Evolutionary conservation across 2,888 invertebrate species (phyloP).

Genomic region (Caprella mutica): DNA sequence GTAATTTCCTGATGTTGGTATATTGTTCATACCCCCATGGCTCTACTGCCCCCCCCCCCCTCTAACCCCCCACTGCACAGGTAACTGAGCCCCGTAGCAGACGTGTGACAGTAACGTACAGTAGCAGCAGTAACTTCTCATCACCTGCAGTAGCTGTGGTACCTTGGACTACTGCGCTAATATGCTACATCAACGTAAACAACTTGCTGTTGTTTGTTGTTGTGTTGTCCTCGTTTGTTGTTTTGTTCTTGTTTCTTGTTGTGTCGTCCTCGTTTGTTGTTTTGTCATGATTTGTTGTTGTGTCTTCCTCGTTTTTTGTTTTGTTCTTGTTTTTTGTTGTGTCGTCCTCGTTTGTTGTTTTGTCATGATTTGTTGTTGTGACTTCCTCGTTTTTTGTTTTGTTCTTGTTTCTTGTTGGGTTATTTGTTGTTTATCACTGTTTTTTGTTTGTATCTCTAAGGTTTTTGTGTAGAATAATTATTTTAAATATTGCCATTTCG

Average conservation of each 20-base stretch:
- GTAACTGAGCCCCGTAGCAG: constrained; percentile 37
- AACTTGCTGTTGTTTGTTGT: not conserved
- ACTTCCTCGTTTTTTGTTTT: not conserved
- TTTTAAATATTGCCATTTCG: too few species aligned
- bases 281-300: not conserved
- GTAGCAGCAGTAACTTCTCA: not conserved
- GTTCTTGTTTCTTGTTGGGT: not conserved
- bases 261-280: not conserved
- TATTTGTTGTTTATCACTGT: too few species aligned
- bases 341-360: not conserved
- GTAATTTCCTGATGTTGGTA: too few species aligned
- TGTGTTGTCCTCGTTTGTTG: not conserved
- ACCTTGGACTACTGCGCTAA: constrained; percentile 39
- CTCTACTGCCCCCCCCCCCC: too few species aligned
- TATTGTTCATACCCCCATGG: too few species aligned
- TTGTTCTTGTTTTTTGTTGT: not conserved
- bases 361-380: not conserved
- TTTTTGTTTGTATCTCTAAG: too few species aligned
- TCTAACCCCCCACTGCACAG: constrained; percentile 20
- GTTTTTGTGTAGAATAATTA: too few species aligned
- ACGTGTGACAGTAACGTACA: constrained; percentile 34
- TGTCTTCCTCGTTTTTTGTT: not conserved
- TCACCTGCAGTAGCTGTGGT: constrained; percentile 11
- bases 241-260: not conserved
- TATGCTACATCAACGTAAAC: constrained; percentile 41